phyloP scores from a whole-genome alignment of 2,888 invertebrate species.

The Lepetodrilus schrolli region DNA sequence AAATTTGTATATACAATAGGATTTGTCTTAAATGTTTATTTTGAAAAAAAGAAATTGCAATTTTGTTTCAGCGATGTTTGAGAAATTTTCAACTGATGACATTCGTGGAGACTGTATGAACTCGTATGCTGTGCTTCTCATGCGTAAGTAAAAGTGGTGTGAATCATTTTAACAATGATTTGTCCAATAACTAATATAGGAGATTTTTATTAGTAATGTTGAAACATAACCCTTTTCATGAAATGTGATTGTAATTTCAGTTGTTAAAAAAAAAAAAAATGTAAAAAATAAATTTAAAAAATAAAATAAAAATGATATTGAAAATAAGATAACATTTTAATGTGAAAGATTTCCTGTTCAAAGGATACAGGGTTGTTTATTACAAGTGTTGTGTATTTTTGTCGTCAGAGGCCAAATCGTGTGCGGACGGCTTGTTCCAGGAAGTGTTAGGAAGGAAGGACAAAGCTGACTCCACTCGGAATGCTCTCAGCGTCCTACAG shows the following conservation, averaged over 20 bases:
- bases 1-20: too few species aligned
- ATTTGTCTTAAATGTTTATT: too few species aligned
- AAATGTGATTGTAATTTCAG: too few species aligned
- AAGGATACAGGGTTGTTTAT: too few species aligned
- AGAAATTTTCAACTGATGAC: constrained; percentile 66
- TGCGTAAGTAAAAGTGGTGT: constrained; percentile 72
- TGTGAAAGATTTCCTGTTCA: neutral
- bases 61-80: constrained; percentile 65
- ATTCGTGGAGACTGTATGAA: constrained; percentile 65
- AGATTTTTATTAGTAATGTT: too few species aligned
- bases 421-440: constrained; percentile 93
- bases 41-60: too few species aligned
- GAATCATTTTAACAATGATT: too few species aligned
- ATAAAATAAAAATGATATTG: too few species aligned
- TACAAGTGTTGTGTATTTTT: neutral
- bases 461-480: constrained; percentile 95
- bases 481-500: constrained; percentile 92
- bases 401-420: constrained; percentile 85
- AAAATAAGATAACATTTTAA: neutral
- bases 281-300: too few species aligned
- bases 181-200: too few species aligned
- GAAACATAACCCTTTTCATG: too few species aligned
- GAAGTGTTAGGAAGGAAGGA: constrained; percentile 94
- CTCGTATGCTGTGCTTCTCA: constrained; percentile 68
- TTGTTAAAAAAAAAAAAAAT: too few species aligned